Evolutionary conservation across 1,140 invertebrate species (phyloP).

Genomic region (Hylaeus anthracinus): DNA sequence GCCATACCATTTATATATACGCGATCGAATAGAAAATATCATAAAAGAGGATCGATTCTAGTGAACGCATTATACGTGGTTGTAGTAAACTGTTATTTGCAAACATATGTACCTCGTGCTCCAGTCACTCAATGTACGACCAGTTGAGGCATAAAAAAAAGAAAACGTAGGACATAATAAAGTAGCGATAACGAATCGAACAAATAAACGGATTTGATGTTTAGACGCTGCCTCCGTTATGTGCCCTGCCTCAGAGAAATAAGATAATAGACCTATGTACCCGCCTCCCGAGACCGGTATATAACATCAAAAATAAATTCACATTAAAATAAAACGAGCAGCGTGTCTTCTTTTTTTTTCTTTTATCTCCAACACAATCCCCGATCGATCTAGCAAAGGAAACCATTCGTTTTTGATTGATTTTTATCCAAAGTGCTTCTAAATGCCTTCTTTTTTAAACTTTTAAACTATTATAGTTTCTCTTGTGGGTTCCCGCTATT

Average conservation of each 20-base stretch:
- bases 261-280: slow-evolving; percentile 61
- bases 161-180: slow-evolving; percentile 63
- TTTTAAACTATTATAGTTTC: too few relatives aligned
- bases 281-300: slow-evolving; percentile 56
- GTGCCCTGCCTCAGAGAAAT: slow-evolving; percentile 62
- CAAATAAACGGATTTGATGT: slow-evolving; percentile 76
- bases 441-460: too few relatives aligned
- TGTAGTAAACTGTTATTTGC: slow-evolving; percentile 3
- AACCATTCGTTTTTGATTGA: not conserved
- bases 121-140: slow-evolving; percentile 67
- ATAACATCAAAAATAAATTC: slow-evolving; percentile 68
- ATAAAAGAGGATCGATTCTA: not conserved
- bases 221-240: slow-evolving; percentile 69
- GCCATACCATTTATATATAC: not conserved
- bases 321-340: slow-evolving; percentile 57
- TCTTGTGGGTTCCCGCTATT: too few relatives aligned
- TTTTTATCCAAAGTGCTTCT: too few relatives aligned
- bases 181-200: slow-evolving; percentile 65
- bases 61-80: not conserved
- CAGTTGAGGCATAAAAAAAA: slow-evolving; percentile 59
- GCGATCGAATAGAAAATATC: slow-evolving; percentile 1
- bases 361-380: not conserved
- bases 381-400: not conserved
- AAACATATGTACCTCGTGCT: slow-evolving; percentile 60
- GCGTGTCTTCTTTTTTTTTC: slow-evolving; percentile 7